Conservation (phyloP, 2,113 vertebrate species). For the Hippocampus comes region DNA sequence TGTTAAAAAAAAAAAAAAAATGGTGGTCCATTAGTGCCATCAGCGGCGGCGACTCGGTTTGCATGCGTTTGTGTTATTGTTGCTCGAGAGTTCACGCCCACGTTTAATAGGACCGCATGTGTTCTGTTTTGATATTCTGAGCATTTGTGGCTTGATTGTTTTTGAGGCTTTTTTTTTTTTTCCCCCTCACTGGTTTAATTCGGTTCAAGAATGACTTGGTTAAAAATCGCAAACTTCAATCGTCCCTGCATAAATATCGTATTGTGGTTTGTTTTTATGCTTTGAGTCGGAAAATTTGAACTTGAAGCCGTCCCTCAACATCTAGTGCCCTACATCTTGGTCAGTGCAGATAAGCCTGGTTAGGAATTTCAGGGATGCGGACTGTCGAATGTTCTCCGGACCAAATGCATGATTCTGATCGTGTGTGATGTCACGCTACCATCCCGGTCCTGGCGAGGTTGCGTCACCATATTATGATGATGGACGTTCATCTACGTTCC, state of each 20-base stretch:
- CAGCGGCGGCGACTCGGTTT: neutral
- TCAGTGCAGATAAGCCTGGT: neutral
- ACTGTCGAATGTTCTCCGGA: neutral
- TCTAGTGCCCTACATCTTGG: neutral
- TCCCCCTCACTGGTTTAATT: neutral
- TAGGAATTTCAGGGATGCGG: neutral
- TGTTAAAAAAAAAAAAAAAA: neutral
- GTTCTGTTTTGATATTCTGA: neutral
- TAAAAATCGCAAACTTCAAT: neutral
- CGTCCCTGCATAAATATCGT: neutral
- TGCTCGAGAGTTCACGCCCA: neutral
- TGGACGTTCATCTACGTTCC: too few species aligned
- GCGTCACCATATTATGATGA: too few species aligned
- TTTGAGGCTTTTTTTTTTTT: neutral
- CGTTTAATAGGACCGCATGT: neutral
- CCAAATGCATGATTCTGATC: neutral
- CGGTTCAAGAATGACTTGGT: neutral
- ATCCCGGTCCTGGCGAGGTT: too few species aligned
- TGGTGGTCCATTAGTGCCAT: neutral
- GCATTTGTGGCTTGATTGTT: neutral
- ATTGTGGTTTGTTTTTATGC: neutral
- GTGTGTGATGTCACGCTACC: neutral
- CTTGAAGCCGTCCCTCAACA: neutral
- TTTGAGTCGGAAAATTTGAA: neutral
- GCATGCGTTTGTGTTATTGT: neutral